Evolutionary conservation across 2,888 invertebrate genomes (phyloP).

Genomic region (Brenthis hecate): DNA sequence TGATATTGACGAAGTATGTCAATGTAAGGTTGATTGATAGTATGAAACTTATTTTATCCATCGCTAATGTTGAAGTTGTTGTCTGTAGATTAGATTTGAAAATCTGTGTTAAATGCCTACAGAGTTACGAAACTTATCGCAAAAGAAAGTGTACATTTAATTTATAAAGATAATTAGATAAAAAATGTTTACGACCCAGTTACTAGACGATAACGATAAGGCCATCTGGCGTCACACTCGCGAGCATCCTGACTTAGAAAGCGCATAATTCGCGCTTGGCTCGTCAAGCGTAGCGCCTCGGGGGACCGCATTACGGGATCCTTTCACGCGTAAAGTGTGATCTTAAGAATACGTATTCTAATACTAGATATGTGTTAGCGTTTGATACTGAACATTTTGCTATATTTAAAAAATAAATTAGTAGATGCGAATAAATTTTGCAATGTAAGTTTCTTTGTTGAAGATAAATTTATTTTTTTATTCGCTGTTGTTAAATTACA

Average conservation of each 20-base stretch:
- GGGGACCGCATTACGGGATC: slow-evolving; percentile 58
- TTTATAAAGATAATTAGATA: slow-evolving; percentile 18
- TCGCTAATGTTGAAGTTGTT: too few relatives aligned
- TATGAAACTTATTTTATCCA: too few relatives aligned
- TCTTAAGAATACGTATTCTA: slow-evolving; percentile 43
- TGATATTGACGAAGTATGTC: too few relatives aligned
- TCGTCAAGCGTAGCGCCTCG: slow-evolving; percentile 58
- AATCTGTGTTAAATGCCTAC: not conserved
- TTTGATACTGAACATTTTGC: not conserved
- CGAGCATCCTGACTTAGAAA: slow-evolving; percentile 60
- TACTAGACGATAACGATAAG: slow-evolving; percentile 35
- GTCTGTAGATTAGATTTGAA: not conserved
- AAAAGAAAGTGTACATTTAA: slow-evolving; percentile 22
- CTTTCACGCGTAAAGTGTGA: slow-evolving; percentile 59
- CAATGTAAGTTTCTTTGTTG: too few relatives aligned
- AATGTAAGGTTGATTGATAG: too few relatives aligned
- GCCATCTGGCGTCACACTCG: slow-evolving; percentile 40
- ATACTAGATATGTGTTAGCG: not conserved
- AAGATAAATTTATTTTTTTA: too few relatives aligned
- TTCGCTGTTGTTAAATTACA: too few relatives aligned
- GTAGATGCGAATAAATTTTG: too few relatives aligned
- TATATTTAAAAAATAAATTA: not conserved
- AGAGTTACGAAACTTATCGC: not conserved
- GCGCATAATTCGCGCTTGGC: slow-evolving; percentile 70
- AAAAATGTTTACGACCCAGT: slow-evolving; percentile 30